These are phyloP conservation scores for Seriola aureovittata DNA, from an alignment of 2,113 vertebrate genomes.

Conservation along the genomic window DNA sequence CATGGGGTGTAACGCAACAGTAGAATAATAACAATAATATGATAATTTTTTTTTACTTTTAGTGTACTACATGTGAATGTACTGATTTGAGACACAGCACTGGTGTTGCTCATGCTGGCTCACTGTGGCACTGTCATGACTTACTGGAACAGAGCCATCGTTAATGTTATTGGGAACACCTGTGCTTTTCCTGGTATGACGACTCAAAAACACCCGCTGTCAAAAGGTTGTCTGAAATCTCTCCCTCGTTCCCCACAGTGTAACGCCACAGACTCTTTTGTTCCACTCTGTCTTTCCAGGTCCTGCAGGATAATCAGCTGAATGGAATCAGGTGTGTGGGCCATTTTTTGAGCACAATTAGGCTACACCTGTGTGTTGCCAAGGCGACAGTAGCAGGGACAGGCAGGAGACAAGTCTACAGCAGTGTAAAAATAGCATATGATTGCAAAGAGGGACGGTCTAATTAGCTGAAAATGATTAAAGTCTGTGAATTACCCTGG, in stretches of 20 bases:
- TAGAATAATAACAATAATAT: too few species aligned
- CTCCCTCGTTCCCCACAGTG: not conserved
- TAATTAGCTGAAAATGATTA: not conserved
- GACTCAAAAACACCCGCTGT: not conserved
- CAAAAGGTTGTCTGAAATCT: not conserved
- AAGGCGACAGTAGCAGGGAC: not conserved
- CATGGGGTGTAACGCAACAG: too few species aligned
- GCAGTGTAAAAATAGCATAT: not conserved
- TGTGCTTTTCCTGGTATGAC: not conserved
- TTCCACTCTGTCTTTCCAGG: not conserved
- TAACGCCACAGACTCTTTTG: too few species aligned
- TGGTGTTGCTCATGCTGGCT: not conserved
- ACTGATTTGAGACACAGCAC: too few species aligned
- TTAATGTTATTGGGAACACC: conserved; percentile 1
- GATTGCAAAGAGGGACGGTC: not conserved
- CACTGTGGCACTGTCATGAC: not conserved
- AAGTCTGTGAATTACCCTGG: not conserved
- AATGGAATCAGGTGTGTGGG: not conserved
- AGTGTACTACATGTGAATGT: too few species aligned
- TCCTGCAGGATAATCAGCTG: not conserved
- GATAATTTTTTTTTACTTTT: too few species aligned
- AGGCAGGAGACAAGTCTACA: not conserved
- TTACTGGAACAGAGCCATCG: not conserved
- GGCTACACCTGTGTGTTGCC: not conserved
- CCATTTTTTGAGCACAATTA: not conserved